Percentiles rank a stretch among this genome's conserved stretches.
Conservation (phyloP, 2,888 invertebrate species). For the Pseudanteris insignis region DNA sequence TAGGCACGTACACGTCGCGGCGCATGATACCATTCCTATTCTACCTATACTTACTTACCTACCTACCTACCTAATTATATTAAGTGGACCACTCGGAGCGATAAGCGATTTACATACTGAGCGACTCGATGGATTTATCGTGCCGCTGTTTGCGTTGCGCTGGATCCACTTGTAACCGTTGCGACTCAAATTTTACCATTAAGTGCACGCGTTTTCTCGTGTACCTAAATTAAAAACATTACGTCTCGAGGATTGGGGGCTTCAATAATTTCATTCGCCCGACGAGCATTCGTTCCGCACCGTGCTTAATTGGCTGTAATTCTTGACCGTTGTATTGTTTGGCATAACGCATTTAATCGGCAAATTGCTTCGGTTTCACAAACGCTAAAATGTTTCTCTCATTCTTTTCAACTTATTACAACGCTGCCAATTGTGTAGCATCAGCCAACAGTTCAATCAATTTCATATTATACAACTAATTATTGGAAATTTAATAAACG, state of each 20-base stretch:
- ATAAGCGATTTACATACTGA: constrained; percentile 65
- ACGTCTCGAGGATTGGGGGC: constrained; percentile 4
- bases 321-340: too few relatives aligned
- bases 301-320: too few relatives aligned
- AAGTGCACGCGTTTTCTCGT: constrained; percentile 15
- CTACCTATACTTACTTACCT: constrained; percentile 54
- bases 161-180: constrained; percentile 35
- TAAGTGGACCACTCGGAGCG: constrained; percentile 63
- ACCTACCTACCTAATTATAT: constrained; percentile 63
- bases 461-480: too few relatives aligned
- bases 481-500: too few relatives aligned
- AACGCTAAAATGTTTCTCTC: too few relatives aligned
- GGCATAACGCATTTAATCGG: too few relatives aligned
- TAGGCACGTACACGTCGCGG: constrained; percentile 57
- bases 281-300: too few relatives aligned
- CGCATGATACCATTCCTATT: constrained; percentile 54
- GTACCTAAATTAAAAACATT: constrained; percentile 28
- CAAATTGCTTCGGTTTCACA: too few relatives aligned
- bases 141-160: constrained; percentile 38
- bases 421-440: too few relatives aligned
- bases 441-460: too few relatives aligned
- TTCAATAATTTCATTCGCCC: too few relatives aligned
- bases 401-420: too few relatives aligned
- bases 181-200: constrained; percentile 28
- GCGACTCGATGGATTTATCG: constrained; percentile 63